These are phyloP conservation scores for Platypus cylindrus DNA, from an alignment of 2,888 invertebrate genomes.

Conservation along the genomic window DNA sequence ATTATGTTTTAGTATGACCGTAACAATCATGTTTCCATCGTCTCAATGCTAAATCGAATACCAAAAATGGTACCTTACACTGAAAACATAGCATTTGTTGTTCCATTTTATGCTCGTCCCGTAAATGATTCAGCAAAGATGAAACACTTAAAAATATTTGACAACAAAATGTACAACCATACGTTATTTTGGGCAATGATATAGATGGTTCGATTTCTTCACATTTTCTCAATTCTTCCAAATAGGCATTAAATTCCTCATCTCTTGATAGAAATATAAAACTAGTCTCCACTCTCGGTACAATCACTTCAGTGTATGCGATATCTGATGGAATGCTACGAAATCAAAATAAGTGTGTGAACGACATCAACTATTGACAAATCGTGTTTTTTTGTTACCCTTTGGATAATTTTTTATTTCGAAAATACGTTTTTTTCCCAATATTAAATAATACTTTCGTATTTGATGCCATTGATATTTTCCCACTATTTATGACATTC, in stretches of 20 bases:
- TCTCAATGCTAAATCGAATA: slow-evolving; percentile 11
- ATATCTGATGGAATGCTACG: slow-evolving; percentile 12
- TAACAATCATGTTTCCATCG: slow-evolving; percentile 16
- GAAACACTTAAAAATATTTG: slow-evolving; percentile 7
- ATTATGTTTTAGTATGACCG: too few relatives aligned
- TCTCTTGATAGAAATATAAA: slow-evolving; percentile 12
- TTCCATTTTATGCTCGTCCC: slow-evolving; percentile 20
- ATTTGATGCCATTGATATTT: slow-evolving; percentile 17
- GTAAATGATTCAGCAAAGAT: slow-evolving; percentile 17
- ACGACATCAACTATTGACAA: neutral
- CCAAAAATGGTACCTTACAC: slow-evolving; percentile 16
- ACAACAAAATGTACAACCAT: slow-evolving; percentile 18
- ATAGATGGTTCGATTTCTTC: neutral
- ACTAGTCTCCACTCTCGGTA: slow-evolving; percentile 20
- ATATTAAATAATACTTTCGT: slow-evolving; percentile 20
- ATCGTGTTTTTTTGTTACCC: slow-evolving; percentile 12
- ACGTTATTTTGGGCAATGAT: slow-evolving; percentile 11
- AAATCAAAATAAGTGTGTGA: slow-evolving; percentile 1
- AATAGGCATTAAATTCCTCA: slow-evolving; percentile 3
- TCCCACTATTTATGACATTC: slow-evolving; percentile 13
- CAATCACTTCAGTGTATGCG: slow-evolving; percentile 19
- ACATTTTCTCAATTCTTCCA: slow-evolving; percentile 2
- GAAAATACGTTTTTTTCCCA: slow-evolving; percentile 16
- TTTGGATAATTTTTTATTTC: slow-evolving; percentile 19
- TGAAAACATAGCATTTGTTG: slow-evolving; percentile 18